Evolutionary conservation across 1,140 invertebrate species (phyloP).

Genomic region (Atta cephalotes): DNA sequence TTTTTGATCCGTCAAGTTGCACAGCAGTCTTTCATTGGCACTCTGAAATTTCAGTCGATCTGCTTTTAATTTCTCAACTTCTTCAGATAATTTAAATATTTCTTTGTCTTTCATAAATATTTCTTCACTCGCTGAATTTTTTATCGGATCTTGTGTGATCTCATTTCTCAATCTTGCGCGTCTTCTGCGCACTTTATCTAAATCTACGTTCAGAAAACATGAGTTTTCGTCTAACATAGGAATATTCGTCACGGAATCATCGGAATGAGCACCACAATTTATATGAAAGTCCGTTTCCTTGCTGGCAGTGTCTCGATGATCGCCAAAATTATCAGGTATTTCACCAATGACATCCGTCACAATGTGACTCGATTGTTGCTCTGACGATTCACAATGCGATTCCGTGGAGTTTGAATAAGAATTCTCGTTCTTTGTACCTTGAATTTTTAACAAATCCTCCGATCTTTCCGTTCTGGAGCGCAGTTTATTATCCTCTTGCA

Average conservation of each 20-base stretch:
- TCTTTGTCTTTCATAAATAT: not conserved
- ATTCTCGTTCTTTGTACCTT: constrained; percentile 14
- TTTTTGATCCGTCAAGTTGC: constrained; percentile 77
- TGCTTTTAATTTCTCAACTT: constrained; percentile 68
- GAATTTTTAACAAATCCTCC: constrained; percentile 27
- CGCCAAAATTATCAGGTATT: not conserved
- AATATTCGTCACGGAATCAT: not conserved
- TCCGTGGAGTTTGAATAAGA: not conserved
- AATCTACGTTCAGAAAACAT: constrained; percentile 34
- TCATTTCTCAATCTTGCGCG: not conserved
- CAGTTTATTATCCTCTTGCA: constrained; percentile 42
- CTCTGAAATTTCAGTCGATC: constrained; percentile 59
- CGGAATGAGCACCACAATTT: not conserved
- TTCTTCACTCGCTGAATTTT: constrained; percentile 48
- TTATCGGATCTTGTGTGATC: not conserved
- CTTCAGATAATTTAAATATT: constrained; percentile 40
- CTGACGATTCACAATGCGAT: not conserved
- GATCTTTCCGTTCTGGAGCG: constrained; percentile 50
- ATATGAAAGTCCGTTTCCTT: constrained; percentile 7
- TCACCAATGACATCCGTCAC: not conserved
- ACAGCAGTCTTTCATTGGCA: constrained; percentile 75
- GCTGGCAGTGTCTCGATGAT: not conserved
- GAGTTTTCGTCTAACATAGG: constrained; percentile 13
- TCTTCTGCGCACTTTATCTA: constrained; percentile 34
- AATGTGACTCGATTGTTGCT: not conserved